Evolutionary conservation across 2,888 invertebrate genomes (phyloP), one percentile per base, ranked within the genome.

Genomic region (Nemoura dubitans): DNA sequence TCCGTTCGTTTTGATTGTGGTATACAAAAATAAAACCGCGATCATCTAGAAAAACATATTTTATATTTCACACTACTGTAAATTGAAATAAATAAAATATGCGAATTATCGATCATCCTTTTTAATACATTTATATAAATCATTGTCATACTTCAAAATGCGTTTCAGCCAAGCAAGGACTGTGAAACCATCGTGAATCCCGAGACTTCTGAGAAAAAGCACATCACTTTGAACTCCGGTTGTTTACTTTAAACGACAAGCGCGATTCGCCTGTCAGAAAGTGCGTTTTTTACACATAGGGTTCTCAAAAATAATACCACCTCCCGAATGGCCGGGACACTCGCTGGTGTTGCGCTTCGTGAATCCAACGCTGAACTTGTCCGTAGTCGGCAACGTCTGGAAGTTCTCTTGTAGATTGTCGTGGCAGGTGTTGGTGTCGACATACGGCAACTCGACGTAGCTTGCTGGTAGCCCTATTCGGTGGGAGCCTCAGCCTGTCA

Each of bases 401-500:
- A 80, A 6, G 80, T 27, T 26, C 6, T 25, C 14, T 25, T 0
- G 25, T 16, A 80, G 80, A 3, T 6, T 36, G 36, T 36, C 36
- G 36, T 6, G 3, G 29, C 80, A 80, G 80, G 29, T 80, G 29
- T 25, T 5, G 25, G 80, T 3, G 14, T 21, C 25, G 27, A 80
- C 29, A 27, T 80, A 80, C 25, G 80, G 80, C 80, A 80, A 27
- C 25, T 26, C 26, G 5, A 80, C 80, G 25, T 3, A 80, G 14
- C 16, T 80, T 21, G 80, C 80, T 80, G 3, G 28, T 5, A 6
- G 14, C 80, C 80, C 5, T 26, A 5, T 27, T 80, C 80, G 80
- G 25, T 80, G n/a, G 80, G 2, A 25, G 80, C 80, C 80, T 27
- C 80, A 80, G 27, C 80, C 80, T 5, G 80, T 16, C 27, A 80